phyloP scores from a whole-genome alignment of 2,113 vertebrate genomes.

The Neotragus moschatus region DNA sequence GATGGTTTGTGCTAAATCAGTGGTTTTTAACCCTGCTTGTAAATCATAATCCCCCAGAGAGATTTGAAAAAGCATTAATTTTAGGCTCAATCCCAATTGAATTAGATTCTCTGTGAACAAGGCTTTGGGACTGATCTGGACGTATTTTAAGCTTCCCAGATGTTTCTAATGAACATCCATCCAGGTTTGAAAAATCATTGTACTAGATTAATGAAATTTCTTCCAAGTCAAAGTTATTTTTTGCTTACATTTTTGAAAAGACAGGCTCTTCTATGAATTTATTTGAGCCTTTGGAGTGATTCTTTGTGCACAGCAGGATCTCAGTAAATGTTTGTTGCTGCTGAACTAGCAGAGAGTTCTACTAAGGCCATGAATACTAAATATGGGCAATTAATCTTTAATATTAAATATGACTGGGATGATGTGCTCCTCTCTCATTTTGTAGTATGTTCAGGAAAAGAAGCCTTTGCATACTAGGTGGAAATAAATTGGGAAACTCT shows the following conservation, averaged over 20 bases:
- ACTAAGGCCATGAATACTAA: not conserved
- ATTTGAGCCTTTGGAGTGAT: not conserved
- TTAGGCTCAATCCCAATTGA: not conserved
- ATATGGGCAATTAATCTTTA: not conserved
- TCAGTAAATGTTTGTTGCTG: not conserved
- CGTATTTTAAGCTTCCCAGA: not conserved
- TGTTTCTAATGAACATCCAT: not conserved
- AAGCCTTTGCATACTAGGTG: not conserved
- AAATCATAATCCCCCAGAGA: not conserved
- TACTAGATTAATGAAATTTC: not conserved
- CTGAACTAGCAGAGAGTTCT: not conserved
- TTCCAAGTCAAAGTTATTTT: not conserved
- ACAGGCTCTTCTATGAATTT: not conserved
- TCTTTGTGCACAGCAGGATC: not conserved
- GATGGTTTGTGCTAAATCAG: not conserved
- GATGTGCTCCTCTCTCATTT: not conserved
- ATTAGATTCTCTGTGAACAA: not conserved
- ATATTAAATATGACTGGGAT: not conserved
- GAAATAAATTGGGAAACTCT: slow-evolving; percentile 5
- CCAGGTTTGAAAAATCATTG: not conserved
- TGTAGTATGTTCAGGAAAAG: not conserved
- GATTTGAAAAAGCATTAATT: slow-evolving; percentile 17
- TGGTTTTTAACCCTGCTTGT: not conserved
- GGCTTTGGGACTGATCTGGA: not conserved
- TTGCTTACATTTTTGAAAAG: not conserved